Conservation (phyloP, 1,140 invertebrate genomes). For the Drosophila mayri region DNA sequence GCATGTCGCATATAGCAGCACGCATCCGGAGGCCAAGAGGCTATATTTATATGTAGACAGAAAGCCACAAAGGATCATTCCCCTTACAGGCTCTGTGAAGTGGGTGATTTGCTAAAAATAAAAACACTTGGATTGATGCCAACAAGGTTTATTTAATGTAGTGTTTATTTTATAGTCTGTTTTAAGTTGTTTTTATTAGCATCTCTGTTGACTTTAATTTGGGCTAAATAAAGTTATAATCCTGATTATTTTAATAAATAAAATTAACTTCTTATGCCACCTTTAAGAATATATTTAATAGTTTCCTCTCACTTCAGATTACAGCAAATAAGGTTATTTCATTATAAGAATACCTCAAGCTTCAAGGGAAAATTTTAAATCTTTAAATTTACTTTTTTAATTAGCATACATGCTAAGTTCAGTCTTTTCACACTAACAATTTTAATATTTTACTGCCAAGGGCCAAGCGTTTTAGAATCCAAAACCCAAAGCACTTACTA, state of each 20-base stretch:
- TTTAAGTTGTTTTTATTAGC: neutral
- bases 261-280: too few relatives aligned
- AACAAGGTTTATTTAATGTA: neutral
- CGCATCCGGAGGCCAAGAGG: neutral
- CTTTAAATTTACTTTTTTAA: neutral
- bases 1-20: conserved; percentile 34
- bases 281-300: too few relatives aligned
- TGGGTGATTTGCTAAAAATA: neutral
- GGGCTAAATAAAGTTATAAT: neutral
- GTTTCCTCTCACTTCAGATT: neutral
- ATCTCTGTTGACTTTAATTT: neutral
- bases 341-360: neutral
- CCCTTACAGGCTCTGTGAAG: neutral
- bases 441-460: neutral
- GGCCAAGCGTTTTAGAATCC: too few relatives aligned
- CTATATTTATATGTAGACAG: neutral
- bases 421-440: neutral
- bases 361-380: neutral
- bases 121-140: neutral
- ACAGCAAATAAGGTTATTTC: neutral
- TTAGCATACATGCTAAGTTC: neutral
- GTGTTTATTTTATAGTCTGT: neutral
- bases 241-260: neutral
- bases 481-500: neutral
- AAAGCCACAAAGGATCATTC: neutral